Base-by-base conservation (phyloP, 2,113 vertebrate species). In the Emydura subglobosa region DNA sequence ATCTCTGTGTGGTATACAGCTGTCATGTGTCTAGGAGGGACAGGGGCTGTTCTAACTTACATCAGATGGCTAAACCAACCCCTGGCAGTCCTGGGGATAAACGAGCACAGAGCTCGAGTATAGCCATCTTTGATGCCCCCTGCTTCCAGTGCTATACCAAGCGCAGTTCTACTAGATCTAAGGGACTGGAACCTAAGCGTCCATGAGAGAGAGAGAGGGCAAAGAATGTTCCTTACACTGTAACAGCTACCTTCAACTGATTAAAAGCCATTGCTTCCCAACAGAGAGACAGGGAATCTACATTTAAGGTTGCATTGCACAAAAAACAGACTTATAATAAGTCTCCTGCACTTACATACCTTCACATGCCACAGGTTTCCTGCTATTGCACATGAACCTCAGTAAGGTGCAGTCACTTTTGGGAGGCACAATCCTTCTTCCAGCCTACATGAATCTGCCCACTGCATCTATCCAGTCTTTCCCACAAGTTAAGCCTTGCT, bases 121-220 rank as follows among this genome's bases (percentile, higher is more conserved):
- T 49, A 14, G 51, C 61, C 74, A 82, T 39, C 68, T 51, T 14
- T 10, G 53, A 82, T 6, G 42, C 91, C 31, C 16, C 74, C 44
- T 34, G 34, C 16, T 50, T 14, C 7, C 0, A 0, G 44, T 17
- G 78, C 83, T 55, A 29, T 2, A 21, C 29, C 72, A 88, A 87
- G 17, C 81, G 78, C 81, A 91, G 68, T 83, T 89, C 59, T 21
- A 61, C 74, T 88, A 95, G 68, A 65, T 93, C 83, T 50, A 11
- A 79, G 55, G 44, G 34, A 55, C 44, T 1, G 1, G 44, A 54
- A 27, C 54, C 54, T 31, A 22, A 5, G 0, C 81, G 50, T 57
- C 47, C 31, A 47, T 0, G 0, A 88, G 24, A 47, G 47, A 47
- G 39, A 0, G 0, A 42, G 39, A 88, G 68, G 57, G 80, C 82